Conservation (phyloP, 2,888 invertebrate species). For the Hydrotaea diabolus region DNA sequence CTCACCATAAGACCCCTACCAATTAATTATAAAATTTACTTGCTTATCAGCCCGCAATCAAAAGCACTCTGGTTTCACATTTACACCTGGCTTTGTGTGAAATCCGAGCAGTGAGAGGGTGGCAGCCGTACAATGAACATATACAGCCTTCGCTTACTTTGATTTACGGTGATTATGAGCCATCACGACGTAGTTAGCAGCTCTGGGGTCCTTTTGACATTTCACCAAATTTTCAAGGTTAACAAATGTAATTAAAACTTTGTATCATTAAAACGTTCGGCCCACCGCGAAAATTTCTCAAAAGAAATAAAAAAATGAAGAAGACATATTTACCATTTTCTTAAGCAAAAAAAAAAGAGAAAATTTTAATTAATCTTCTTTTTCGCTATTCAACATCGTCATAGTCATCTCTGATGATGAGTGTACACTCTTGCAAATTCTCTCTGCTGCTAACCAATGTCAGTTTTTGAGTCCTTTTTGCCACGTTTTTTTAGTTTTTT, state of each 20-base stretch:
- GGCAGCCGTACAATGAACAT: not conserved
- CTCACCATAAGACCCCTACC: no score
- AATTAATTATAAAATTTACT: not conserved
- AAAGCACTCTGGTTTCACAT: not conserved
- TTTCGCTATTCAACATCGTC: not conserved
- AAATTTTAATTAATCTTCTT: slow-evolving; percentile 10
- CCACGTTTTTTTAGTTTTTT: not conserved
- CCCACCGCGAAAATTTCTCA: not conserved
- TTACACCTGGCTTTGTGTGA: not conserved
- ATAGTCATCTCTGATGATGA: not conserved
- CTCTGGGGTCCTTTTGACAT: not conserved
- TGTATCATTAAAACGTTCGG: not conserved
- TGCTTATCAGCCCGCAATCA: not conserved
- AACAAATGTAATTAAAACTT: slow-evolving; percentile 15
- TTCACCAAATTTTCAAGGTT: not conserved
- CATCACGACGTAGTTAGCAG: not conserved
- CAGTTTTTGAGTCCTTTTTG: not conserved
- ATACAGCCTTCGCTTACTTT: not conserved
- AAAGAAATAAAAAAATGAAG: not conserved
- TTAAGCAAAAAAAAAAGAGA: not conserved
- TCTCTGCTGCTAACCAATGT: not conserved
- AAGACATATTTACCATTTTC: not conserved
- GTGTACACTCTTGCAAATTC: not conserved
- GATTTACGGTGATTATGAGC: not conserved
- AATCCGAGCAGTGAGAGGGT: not conserved